Conservation (phyloP, 2,888 invertebrate genomes). For the Melanostoma mellinum region DNA sequence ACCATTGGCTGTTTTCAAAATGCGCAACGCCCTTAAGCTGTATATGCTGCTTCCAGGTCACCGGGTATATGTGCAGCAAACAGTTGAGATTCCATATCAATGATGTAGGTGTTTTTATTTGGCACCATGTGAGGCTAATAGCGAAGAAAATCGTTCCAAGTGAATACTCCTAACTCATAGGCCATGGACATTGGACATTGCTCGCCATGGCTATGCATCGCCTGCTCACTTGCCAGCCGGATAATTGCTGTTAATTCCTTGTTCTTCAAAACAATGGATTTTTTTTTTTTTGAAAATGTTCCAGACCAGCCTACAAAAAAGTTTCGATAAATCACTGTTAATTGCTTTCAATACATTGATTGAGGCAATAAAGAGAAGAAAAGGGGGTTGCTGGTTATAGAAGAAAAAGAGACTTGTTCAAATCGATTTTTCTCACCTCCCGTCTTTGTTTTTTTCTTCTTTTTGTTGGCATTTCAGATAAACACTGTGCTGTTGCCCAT, state of each 20-base stretch:
- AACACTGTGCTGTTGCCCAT: conserved; percentile 6
- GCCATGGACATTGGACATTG: conserved; percentile 11
- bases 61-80: neutral
- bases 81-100: conserved; percentile 3
- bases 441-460: neutral
- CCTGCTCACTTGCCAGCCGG: neutral
- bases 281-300: conserved; percentile 15
- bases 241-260: conserved; percentile 28
- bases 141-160: conserved; percentile 6
- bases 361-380: too few relatives aligned
- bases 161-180: conserved; percentile 9
- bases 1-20: too few relatives aligned
- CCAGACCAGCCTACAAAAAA: conserved; percentile 14
- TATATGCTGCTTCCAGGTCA: too few relatives aligned
- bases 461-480: conserved; percentile 13
- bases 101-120: conserved; percentile 30
- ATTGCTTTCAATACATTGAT: conserved; percentile 1
- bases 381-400: too few relatives aligned
- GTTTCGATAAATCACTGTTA: conserved; percentile 34
- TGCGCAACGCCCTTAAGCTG: too few relatives aligned
- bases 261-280: conserved; percentile 44
- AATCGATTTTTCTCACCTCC: conserved; percentile 21
- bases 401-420: conserved; percentile 7
- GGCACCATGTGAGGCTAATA: conserved; percentile 34
- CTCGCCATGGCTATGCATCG: neutral